Evolutionary conservation across 2,888 invertebrate genomes (phyloP), one percentile per base, ranked within the genome.

Genomic region (Heliconius sara): DNA sequence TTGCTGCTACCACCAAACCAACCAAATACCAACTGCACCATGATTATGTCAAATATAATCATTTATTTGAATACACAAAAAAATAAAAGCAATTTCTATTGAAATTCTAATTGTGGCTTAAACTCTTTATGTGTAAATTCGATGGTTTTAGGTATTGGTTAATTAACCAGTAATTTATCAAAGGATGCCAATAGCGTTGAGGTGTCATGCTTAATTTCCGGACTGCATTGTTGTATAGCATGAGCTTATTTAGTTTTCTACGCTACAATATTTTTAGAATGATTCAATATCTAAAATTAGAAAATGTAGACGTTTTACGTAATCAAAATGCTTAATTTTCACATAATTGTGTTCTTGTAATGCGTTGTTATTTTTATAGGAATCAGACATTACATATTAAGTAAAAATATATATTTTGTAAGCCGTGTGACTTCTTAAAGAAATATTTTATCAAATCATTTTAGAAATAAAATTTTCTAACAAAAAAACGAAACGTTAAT

Each of bases 91-190:
- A 25, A 47, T 25, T 70, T 25, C n/a, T 70, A 47, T 47, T 70
- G 16, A 70, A 19, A 70, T 70, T 25, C 13, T 25, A 70, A 47
- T 43, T 47, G 43, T 47, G 25, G 9, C 27, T 47, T 9, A 43
- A 25, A 47, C 13, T 25, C 1, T 16, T 43, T 43, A 10, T 70
- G 25, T 16, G 43, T 70, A 47, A 47, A 43, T 70, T 70, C 70
- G 16, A 25, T 70, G 25, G 16, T 16, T n/a, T 13, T 43, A 43
- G 25, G 16, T 16, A 68, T 16, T 5, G 68, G 68, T n/a, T 70
- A 34, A 70, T 25, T 19, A 70, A 70, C 16, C 43, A 27, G 70
- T 70, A 70, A 70, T 70, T 47, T 70, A 70, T 70, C 70, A 70
- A 70, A 43, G 43, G 43, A 25, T 70, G 43, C 25, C 43, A 70